Evolutionary conservation across 1,140 invertebrate species (phyloP).

Genomic region (Drosophila nigrodunni): DNA sequence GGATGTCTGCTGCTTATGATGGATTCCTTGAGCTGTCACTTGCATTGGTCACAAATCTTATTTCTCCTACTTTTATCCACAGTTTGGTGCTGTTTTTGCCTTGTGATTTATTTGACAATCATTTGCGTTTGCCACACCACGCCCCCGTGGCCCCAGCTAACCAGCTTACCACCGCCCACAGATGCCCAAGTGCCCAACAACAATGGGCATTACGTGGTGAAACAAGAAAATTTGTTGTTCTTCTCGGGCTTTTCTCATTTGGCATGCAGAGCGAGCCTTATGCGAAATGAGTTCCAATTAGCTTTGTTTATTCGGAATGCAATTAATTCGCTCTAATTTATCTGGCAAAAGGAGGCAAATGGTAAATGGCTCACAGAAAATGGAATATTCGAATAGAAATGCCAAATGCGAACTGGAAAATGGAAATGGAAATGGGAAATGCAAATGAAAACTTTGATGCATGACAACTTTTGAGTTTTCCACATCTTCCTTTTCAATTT

Average conservation of each 20-base stretch:
- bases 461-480: conserved; percentile 42
- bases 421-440: conserved; percentile 66
- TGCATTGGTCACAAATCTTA: conserved; percentile 36
- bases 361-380: conserved; percentile 31
- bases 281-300: conserved; percentile 83
- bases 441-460: conserved; percentile 44
- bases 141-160: too few species aligned
- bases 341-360: conserved; percentile 44
- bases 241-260: conserved; percentile 56
- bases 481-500: not conserved
- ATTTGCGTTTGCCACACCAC: conserved; percentile 56
- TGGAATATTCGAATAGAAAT: conserved; percentile 42
- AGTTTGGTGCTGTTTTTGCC: conserved; percentile 42
- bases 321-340: conserved; percentile 84
- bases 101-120: conserved; percentile 82
- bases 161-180: not conserved
- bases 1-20: conserved; percentile 22
- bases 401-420: conserved; percentile 59
- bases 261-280: conserved; percentile 72
- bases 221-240: conserved; percentile 64
- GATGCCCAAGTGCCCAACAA: conserved; percentile 16
- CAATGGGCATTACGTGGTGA: conserved; percentile 74
- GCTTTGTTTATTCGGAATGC: conserved; percentile 80
- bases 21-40: conserved; percentile 44
- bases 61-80: conserved; percentile 22